Base-by-base conservation (phyloP, 2,113 vertebrate genomes). In the Tragulus kanchil region DNA sequence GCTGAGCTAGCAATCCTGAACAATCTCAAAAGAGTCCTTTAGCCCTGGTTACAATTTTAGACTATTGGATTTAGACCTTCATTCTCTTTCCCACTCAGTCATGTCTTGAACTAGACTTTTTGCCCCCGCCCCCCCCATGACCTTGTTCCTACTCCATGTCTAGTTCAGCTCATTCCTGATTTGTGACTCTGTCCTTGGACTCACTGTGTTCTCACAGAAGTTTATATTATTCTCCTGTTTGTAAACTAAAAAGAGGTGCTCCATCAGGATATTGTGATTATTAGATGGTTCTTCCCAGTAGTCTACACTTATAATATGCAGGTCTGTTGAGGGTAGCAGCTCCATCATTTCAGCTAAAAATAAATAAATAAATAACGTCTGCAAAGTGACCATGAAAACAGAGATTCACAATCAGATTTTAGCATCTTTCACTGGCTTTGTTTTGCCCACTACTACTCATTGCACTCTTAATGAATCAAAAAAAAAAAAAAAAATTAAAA, bases 1-100 rank as follows among this genome's bases (percentile, higher is more conserved):
- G 62, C n/a, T 88, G 77, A 97, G 59, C 36, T 59, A 82, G 54
- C 64, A 52, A 73, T 56, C 3, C 31, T 45, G 48, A 85, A 62
- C 16, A 87, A 84, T 92, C 45, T 90, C 75, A 67, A 21, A 95
- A 50, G 50, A 42, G 25, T 88, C n/a, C 65, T 85, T 94, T 59
- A 67, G 78, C 71, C 42, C 19, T 17, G 25, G 75, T 54, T 58
- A 62, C 19, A 93, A 78, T 71, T 89, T 64, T 87, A 64, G 45
- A 52, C 25, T 62, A 42, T 11, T 59, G 6, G 7, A 54, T 54
- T 85, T 52, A n/a, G 15, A 36, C 12, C 6, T 69, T 89, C 62
- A 36, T 86, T 93, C 56, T 83, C 59, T 86, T 50, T 86, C 8
- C n/a, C n/a, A 50, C n/a, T 86, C 23, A 59, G 25, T 6, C 65